phyloP scores from a whole-genome alignment of 2,113 vertebrate species.

The Morone saxatilis region DNA sequence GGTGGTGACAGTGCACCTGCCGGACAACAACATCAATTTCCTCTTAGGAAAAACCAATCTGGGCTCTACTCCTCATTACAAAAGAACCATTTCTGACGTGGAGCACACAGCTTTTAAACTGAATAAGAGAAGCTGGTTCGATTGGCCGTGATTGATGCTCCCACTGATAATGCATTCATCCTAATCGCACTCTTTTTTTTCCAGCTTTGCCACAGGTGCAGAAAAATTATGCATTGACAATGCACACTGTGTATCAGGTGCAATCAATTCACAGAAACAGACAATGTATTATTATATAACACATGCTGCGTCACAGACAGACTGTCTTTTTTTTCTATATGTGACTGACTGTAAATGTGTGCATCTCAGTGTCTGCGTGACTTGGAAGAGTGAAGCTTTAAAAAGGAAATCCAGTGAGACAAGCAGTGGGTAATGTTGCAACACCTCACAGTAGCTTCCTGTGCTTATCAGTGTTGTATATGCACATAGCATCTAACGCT shows the following conservation, averaged over 20 bases:
- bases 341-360: not conserved
- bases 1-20: not conserved
- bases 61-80: not conserved
- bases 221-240: not conserved
- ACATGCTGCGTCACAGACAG: not conserved
- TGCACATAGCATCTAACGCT: not conserved
- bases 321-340: not conserved
- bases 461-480: constrained; percentile 12
- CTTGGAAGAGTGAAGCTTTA: not conserved
- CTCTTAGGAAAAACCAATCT: not conserved
- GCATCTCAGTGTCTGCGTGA: not conserved
- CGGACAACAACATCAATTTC: constrained; percentile 7
- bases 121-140: constrained; percentile 5
- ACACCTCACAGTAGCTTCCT: constrained; percentile 42
- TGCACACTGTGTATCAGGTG: not conserved
- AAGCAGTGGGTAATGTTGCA: constrained; percentile 18
- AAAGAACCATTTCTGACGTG: constrained; percentile 5
- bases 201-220: not conserved
- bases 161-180: not conserved
- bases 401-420: constrained; percentile 36
- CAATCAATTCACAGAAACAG: not conserved
- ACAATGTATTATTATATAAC: not conserved
- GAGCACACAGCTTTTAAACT: constrained; percentile 16
- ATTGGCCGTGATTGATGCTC: not conserved
- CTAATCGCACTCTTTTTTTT: not conserved